phyloP scores from a whole-genome alignment of 2,888 invertebrate species.

The Ceraclea dissimilis region DNA sequence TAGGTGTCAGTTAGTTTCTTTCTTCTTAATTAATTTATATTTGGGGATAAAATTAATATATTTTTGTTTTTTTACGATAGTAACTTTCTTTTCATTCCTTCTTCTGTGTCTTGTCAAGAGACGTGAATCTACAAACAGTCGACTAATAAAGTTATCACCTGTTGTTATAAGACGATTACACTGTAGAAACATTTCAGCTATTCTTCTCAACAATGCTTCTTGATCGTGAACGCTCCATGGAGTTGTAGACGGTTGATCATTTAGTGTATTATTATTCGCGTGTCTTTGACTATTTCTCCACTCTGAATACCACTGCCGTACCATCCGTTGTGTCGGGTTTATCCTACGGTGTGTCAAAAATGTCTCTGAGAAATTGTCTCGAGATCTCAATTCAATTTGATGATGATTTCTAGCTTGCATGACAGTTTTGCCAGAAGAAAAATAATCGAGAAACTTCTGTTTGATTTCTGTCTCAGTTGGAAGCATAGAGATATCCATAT shows the following conservation, averaged over 20 bases:
- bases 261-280: neutral
- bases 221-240: neutral
- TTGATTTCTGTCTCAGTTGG: neutral
- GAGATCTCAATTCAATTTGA: conserved; percentile 1
- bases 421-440: neutral
- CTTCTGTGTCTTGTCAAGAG: neutral
- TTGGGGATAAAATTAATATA: neutral
- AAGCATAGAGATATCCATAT: neutral
- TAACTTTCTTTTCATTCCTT: neutral
- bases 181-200: neutral
- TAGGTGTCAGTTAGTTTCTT: too few species aligned
- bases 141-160: neutral
- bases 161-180: neutral
- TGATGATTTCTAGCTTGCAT: conserved; percentile 1
- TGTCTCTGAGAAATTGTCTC: neutral
- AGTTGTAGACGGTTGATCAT: too few species aligned
- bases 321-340: conserved; percentile 4
- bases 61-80: neutral
- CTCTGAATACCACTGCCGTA: neutral
- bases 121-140: neutral
- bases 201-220: neutral
- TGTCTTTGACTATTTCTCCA: neutral
- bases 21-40: neutral
- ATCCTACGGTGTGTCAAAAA: neutral
- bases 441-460: neutral